A percentile compares a stretch with the other conserved stretches of the same genome.
These are phyloP conservation scores for Prolemur simus DNA, from an alignment of 2,113 vertebrate species.

Conservation along the genomic window DNA sequence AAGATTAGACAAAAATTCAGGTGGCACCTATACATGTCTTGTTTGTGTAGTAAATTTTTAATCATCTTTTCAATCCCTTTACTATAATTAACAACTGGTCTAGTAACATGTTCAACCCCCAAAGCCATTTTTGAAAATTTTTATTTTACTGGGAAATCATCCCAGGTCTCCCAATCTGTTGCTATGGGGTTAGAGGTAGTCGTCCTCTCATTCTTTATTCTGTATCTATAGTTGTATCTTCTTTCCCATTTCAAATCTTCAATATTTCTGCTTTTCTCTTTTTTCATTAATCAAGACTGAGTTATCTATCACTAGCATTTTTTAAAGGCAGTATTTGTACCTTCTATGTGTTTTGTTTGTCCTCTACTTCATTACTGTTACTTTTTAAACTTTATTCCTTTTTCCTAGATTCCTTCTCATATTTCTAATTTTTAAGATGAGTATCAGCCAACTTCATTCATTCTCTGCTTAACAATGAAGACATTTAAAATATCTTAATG, in stretches of 20 bases:
- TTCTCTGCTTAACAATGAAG: background rate
- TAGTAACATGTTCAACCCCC: background rate
- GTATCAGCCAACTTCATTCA: background rate
- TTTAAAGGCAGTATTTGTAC: background rate
- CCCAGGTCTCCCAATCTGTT: background rate
- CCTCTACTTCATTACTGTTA: background rate
- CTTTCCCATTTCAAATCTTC: background rate
- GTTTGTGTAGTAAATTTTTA: background rate
- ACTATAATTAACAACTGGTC: background rate
- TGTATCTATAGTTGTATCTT: background rate
- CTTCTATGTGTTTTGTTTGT: background rate
- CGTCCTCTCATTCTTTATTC: background rate
- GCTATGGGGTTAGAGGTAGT: accelerated
- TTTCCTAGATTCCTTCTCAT: background rate
- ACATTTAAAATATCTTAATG: background rate
- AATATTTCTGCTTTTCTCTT: background rate
- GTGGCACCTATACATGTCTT: background rate
- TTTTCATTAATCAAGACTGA: background rate
- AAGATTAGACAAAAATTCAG: background rate
- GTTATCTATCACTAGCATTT: background rate
- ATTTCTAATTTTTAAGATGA: background rate
- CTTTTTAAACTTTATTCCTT: background rate
- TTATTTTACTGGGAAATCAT: background rate
- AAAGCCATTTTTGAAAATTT: background rate
- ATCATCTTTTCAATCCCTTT: background rate